Evolutionary conservation across 2,797 vertebrate genomes (phyloP), one percentile per base, ranked within the genome.

Genomic region (Microctenopoma steveboyesi): DNA sequence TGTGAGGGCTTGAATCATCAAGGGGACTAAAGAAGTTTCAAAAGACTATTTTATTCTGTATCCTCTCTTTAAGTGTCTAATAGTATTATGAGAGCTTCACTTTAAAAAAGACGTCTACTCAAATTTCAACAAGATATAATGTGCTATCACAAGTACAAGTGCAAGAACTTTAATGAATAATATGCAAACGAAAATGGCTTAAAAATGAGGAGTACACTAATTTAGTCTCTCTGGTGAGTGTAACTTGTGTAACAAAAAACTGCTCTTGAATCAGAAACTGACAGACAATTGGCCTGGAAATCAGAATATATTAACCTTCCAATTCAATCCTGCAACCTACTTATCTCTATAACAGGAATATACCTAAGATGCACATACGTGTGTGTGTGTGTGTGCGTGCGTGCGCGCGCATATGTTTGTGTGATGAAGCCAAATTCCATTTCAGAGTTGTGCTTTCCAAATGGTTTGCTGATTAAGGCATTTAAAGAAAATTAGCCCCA

Each of bases 391-490:
- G 30, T 13, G 11, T 16, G 22, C 5, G 50, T 37, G 14, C 35
- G 22, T 39, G 14, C 74, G 65, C n/a, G 37, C 39, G 46, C 18
- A 13, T 51, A 25, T 28, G 52, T 30, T 35, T 40, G 4, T 55
- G 50, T 33, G 67, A 65, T 22, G 62, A 62, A 48, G 64, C 56
- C 43, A 78, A 71, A 63, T 64, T 81, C 62, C 59, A 74, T 82
- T 72, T 72, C 54, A 68, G 57, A 84, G 64, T 66, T 69, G 51
- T 77, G 67, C 56, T 68, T 86, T 76, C 47, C 71, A 67, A 73
- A 73, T 47, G 18, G 66, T 84, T 81, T 78, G 72, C 87, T 89
- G 86, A 90, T 91, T 78, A 86, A 88, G 76, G 81, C 67, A 85
- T 88, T 89, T 83, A 82, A 78, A 70, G 74, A 69, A 85, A 90